A percentile compares a stretch with the other conserved stretches of the same genome.
phyloP scores from a whole-genome alignment of 1,140 invertebrate genomes.

The Cydia splendana region DNA sequence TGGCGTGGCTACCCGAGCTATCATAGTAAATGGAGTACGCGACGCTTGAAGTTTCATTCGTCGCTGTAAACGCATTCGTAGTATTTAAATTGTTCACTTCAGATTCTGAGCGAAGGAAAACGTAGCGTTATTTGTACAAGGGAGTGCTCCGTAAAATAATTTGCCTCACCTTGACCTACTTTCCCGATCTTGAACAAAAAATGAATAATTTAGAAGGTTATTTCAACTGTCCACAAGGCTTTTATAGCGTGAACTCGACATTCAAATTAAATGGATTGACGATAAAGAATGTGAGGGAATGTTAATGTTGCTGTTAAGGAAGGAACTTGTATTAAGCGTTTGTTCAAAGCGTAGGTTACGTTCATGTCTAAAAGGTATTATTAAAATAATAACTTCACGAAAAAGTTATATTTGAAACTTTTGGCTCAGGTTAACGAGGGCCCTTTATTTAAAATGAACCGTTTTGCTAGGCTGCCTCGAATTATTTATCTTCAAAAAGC shows the following conservation, averaged over 20 bases:
- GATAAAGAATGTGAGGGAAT: neutral
- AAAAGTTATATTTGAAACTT: too few relatives aligned
- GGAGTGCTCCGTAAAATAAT: constrained; percentile 59
- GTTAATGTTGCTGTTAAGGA: neutral
- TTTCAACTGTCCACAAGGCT: constrained; percentile 23
- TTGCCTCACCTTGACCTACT: constrained; percentile 67
- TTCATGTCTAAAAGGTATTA: too few relatives aligned
- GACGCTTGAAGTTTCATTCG: neutral
- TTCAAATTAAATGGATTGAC: constrained; percentile 10
- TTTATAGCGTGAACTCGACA: neutral
- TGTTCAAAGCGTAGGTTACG: neutral
- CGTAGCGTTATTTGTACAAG: constrained; percentile 58
- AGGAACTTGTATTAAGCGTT: neutral
- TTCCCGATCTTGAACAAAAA: constrained; percentile 40
- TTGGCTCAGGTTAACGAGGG: too few relatives aligned
- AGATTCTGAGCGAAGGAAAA: constrained; percentile 50
- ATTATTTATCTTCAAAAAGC: too few relatives aligned
- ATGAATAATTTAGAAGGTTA: constrained; percentile 30
- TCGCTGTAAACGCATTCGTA: constrained; percentile 11
- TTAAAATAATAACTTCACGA: too few relatives aligned
- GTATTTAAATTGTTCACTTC: constrained; percentile 32
- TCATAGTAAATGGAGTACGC: neutral
- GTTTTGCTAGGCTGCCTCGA: too few relatives aligned
- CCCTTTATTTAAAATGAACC: too few relatives aligned
- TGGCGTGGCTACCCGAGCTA: neutral